Percentiles rank a stretch among this genome's conserved stretches.
Conservation (phyloP, 2,888 invertebrate genomes). For the Meteorus cinctellus region DNA sequence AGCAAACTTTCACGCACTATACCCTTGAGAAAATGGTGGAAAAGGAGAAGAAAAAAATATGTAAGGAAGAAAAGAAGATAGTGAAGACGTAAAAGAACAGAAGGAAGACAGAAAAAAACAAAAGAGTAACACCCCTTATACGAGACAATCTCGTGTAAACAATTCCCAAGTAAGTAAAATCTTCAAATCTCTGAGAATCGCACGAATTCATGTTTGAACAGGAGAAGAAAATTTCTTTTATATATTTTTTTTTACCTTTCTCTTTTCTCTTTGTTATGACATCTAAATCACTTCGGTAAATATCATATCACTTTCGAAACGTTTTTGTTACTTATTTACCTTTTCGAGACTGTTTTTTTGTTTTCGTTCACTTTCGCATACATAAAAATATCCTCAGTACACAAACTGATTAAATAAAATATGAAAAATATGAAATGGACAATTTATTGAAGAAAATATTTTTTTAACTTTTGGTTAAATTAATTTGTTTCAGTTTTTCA, state of each 20-base stretch:
- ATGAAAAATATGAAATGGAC: not conserved
- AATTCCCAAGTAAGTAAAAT: slow-evolving; percentile 25
- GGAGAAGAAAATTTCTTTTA: not conserved
- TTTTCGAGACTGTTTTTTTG: not conserved
- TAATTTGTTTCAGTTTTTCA: not conserved
- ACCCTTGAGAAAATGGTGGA: not conserved
- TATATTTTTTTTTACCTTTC: not conserved
- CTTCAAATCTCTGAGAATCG: slow-evolving; percentile 43
- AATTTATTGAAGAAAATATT: not conserved
- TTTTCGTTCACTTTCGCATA: not conserved
- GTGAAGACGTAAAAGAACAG: not conserved
- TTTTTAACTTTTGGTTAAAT: not conserved
- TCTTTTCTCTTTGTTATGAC: slow-evolving; percentile 45
- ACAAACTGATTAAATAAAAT: too few relatives aligned
- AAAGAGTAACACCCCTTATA: not conserved
- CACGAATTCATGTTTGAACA: slow-evolving; percentile 46
- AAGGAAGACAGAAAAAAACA: not conserved
- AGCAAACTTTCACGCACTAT: not conserved
- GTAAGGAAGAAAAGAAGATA: not conserved
- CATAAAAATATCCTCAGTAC: not conserved
- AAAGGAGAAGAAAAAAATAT: not conserved
- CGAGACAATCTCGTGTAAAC: not conserved
- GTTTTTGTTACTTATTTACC: slow-evolving; percentile 7
- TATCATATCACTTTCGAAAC: slow-evolving; percentile 40
- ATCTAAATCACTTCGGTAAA: slow-evolving; percentile 46